These are phyloP conservation scores for Mormoops blainvillei DNA, from an alignment of 2,113 vertebrate genomes.

Conservation along the genomic window DNA sequence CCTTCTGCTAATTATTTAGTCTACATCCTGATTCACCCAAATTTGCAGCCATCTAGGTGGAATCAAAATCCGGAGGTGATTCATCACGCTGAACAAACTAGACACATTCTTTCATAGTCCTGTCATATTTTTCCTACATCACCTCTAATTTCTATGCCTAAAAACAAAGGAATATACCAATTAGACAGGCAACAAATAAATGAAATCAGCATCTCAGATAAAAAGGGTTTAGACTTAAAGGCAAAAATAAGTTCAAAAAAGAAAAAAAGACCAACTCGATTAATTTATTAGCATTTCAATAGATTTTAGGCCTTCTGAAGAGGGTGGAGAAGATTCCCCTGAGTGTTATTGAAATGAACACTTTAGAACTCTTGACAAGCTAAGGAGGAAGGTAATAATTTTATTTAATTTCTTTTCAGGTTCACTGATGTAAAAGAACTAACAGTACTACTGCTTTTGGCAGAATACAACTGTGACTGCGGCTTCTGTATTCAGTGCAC, in stretches of 20 bases:
- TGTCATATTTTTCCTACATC: not conserved
- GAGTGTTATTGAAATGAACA: constrained; percentile 1
- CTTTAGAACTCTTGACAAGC: constrained; percentile 15
- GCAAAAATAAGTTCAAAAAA: constrained; percentile 24
- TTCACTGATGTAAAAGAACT: constrained; percentile 37
- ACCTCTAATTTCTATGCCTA: not conserved
- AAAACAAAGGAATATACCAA: not conserved
- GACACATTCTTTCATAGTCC: not conserved
- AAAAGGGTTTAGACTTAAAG: not conserved
- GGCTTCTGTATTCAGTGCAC: constrained; percentile 49
- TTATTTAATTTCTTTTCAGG: constrained; percentile 41
- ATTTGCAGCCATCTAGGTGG: constrained; percentile 37
- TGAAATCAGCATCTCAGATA: not conserved
- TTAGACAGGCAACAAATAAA: constrained; percentile 17
- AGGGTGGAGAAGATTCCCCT: not conserved
- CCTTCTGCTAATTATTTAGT: constrained; percentile 48
- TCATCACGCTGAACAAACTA: constrained; percentile 12
- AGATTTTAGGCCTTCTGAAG: not conserved
- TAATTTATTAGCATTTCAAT: constrained; percentile 34
- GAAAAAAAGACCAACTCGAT: not conserved
- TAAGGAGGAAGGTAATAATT: constrained; percentile 36
- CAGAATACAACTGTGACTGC: constrained; percentile 11
- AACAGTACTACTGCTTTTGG: not conserved
- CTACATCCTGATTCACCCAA: constrained; percentile 19
- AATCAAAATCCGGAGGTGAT: constrained; percentile 46